phyloP scores from a whole-genome alignment of 2,888 invertebrate species.

The Steromphala cineraria region DNA sequence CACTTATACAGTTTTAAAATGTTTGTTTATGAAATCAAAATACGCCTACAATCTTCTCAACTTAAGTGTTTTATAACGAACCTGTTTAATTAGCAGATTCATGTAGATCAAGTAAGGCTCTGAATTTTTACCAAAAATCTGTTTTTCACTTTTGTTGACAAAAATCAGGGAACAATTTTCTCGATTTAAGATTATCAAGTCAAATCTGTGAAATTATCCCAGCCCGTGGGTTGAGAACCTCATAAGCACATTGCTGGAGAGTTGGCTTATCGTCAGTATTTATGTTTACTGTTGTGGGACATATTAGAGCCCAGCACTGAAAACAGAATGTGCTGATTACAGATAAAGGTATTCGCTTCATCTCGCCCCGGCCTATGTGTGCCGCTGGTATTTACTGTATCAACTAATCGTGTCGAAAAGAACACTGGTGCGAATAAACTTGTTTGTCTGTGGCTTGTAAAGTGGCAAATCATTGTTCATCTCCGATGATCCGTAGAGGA shows the following conservation, averaged over 20 bases:
- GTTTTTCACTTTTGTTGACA: too few species aligned
- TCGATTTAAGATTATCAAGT: too few species aligned
- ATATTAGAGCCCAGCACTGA: not conserved
- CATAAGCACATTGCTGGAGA: not conserved
- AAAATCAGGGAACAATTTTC: too few species aligned
- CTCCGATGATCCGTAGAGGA: slow-evolving; percentile 11
- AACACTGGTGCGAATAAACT: not conserved
- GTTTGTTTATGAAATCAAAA: too few species aligned
- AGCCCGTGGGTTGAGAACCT: not conserved
- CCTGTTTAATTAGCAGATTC: too few species aligned
- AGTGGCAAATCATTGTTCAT: too few species aligned
- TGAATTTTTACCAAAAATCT: too few species aligned
- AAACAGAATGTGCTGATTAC: not conserved
- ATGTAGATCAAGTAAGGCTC: too few species aligned
- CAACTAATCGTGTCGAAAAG: not conserved
- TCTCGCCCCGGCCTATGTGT: not conserved
- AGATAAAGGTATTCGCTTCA: not conserved
- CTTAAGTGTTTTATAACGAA: too few species aligned
- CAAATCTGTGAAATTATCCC: too few species aligned
- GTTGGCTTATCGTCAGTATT: not conserved
- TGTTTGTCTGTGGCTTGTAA: not conserved
- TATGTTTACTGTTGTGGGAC: slow-evolving; percentile 3
- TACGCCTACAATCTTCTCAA: too few species aligned
- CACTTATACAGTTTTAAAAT: too few species aligned
- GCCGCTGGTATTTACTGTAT: not conserved